These are phyloP conservation scores for Onychostruthus taczanowskii DNA, from an alignment of 2,113 vertebrate species.

Conservation along the genomic window DNA sequence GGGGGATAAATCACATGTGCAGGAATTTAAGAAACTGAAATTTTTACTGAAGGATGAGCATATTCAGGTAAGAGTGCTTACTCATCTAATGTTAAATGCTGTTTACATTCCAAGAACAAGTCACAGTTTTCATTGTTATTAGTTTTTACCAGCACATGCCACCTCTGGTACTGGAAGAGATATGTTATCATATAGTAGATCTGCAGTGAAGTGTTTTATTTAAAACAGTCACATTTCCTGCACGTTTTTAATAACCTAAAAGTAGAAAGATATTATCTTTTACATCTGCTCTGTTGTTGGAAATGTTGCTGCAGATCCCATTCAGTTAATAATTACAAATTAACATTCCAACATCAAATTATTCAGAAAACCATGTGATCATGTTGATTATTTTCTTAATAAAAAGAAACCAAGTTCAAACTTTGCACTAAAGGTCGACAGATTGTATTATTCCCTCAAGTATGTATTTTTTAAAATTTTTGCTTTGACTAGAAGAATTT, in stretches of 20 bases:
- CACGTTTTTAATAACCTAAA: not conserved
- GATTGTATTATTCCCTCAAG: not conserved
- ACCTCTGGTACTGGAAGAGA: not conserved
- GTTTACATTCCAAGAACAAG: not conserved
- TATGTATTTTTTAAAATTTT: not conserved
- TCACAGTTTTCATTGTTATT: not conserved
- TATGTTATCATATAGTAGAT: not conserved
- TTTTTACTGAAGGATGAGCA: slow-evolving; percentile 86
- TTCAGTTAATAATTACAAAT: not conserved
- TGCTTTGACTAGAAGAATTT: not conserved
- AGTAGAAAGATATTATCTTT: not conserved
- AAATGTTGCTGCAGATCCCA: not conserved
- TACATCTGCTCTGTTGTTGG: not conserved
- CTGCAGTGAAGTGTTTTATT: not conserved
- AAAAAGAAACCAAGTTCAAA: not conserved
- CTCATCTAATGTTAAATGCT: not conserved
- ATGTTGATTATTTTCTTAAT: not conserved
- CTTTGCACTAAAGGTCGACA: not conserved
- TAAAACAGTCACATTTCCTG: not conserved
- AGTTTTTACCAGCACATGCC: not conserved
- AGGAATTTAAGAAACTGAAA: slow-evolving; percentile 91
- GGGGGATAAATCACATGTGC: slow-evolving; percentile 62
- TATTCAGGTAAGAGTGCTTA: slow-evolving; percentile 84
- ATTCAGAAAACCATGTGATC: not conserved
- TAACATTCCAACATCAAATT: not conserved